Conservation (phyloP, 2,888 invertebrate species). For the Tetragonula carbonaria region DNA sequence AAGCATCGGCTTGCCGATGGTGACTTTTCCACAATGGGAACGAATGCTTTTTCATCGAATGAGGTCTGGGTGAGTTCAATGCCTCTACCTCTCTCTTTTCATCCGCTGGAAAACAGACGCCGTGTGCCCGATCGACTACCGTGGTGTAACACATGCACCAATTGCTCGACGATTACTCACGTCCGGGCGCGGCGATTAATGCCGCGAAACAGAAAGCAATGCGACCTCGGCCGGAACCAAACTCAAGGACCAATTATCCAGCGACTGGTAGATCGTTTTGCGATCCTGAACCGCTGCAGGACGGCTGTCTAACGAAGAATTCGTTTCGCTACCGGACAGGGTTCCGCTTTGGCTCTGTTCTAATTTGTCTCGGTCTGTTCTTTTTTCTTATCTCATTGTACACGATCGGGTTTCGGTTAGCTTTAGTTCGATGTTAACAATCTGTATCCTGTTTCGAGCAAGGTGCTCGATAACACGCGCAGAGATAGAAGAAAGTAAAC, state of each 20-base stretch:
- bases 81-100: constrained; percentile 64
- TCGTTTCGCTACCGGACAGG: constrained; percentile 38
- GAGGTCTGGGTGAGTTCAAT: constrained; percentile 65
- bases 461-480: too few relatives aligned
- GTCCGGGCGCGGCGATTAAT: constrained; percentile 57
- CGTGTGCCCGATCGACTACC: constrained; percentile 44
- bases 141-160: constrained; percentile 63
- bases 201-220: constrained; percentile 73
- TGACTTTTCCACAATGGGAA: constrained; percentile 57
- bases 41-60: constrained; percentile 52
- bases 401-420: background rate
- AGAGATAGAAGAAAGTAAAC: too few relatives aligned
- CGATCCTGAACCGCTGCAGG: constrained; percentile 36
- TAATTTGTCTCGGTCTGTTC: background rate
- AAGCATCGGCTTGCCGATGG: background rate
- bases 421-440: background rate
- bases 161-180: constrained; percentile 60
- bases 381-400: background rate
- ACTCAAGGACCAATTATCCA: constrained; percentile 73
- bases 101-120: constrained; percentile 33
- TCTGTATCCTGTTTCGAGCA: background rate
- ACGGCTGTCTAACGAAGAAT: constrained; percentile 46
- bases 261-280: constrained; percentile 61
- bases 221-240: constrained; percentile 73
- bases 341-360: constrained; percentile 14